Conservation (phyloP, 2,797 vertebrate species). For the Enteromius thamalakanensis region DNA sequence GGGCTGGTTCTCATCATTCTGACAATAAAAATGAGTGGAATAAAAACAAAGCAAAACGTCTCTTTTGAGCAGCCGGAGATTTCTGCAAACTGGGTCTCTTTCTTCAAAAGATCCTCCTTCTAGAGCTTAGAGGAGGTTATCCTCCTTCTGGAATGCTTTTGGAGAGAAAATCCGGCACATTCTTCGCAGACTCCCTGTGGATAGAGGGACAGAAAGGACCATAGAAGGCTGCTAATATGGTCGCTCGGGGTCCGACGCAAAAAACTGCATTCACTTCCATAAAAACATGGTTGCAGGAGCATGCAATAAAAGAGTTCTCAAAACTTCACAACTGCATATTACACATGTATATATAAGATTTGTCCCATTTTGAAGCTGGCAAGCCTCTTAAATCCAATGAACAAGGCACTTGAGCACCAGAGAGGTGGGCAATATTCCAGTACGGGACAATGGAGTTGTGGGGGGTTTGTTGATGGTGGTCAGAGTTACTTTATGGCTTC, state of each 20-base stretch:
- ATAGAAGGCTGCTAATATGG: constrained; percentile 55
- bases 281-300: constrained; percentile 13
- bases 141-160: constrained; percentile 61
- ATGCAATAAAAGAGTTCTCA: constrained; percentile 37
- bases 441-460: constrained; percentile 15
- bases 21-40: constrained; percentile 78
- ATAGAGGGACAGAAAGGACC: constrained; percentile 60
- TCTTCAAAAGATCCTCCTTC: constrained; percentile 60
- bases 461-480: constrained; percentile 26
- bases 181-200: constrained; percentile 71
- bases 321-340: constrained; percentile 13
- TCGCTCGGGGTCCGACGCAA: constrained; percentile 61
- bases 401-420: constrained; percentile 66
- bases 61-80: constrained; percentile 62
- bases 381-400: constrained; percentile 24
- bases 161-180: constrained; percentile 65
- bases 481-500: constrained; percentile 35
- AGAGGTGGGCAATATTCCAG: constrained; percentile 37
- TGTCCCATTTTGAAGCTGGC: constrained; percentile 7
- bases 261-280: constrained; percentile 19
- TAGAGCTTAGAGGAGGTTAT: constrained; percentile 62
- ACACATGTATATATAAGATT: background rate
- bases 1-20: constrained; percentile 81
- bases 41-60: constrained; percentile 78
- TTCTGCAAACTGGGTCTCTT: constrained; percentile 63